A percentile compares a stretch with the other conserved stretches of the same genome.
These are phyloP conservation scores for Zoanthus gigantus DNA, from an alignment of 92 coral and sea anemone species.

Conservation along the genomic window DNA sequence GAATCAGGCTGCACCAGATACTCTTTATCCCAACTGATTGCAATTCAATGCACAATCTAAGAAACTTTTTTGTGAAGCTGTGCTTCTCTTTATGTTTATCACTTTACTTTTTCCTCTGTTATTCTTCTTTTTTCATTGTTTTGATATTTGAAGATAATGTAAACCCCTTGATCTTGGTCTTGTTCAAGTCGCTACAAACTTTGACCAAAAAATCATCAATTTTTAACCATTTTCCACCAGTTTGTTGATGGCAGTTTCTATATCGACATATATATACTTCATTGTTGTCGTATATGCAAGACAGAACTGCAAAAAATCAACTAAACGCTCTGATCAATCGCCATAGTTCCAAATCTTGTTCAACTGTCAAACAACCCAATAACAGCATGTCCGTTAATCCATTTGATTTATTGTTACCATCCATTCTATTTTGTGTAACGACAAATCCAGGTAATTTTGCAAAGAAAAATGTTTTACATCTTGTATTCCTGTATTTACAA, in stretches of 20 bases:
- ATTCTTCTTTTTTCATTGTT: not conserved
- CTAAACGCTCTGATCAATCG: not conserved
- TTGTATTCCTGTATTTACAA: conserved; percentile 9
- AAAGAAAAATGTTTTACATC: not conserved
- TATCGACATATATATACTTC: not conserved
- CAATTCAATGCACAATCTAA: not conserved
- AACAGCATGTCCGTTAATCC: not conserved
- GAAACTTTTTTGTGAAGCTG: no score
- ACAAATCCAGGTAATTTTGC: not conserved
- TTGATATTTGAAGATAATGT: not conserved
- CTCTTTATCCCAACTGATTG: not conserved
- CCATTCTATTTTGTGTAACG: not conserved
- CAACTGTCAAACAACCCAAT: not conserved
- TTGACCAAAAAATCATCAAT: not conserved
- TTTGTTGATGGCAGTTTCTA: no score
- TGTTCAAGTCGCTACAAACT: not conserved
- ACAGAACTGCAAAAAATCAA: not conserved
- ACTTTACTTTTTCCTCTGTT: not conserved
- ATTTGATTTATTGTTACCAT: not conserved
- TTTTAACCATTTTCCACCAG: not conserved
- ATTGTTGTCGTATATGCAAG: not conserved
- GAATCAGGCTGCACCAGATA: not conserved
- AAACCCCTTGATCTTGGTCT: not conserved
- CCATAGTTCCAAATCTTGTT: not conserved
- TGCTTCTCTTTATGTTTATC: not conserved